Base-by-base conservation (phyloP, 1,140 invertebrate genomes). In the Drosophila kurseongensis region DNA sequence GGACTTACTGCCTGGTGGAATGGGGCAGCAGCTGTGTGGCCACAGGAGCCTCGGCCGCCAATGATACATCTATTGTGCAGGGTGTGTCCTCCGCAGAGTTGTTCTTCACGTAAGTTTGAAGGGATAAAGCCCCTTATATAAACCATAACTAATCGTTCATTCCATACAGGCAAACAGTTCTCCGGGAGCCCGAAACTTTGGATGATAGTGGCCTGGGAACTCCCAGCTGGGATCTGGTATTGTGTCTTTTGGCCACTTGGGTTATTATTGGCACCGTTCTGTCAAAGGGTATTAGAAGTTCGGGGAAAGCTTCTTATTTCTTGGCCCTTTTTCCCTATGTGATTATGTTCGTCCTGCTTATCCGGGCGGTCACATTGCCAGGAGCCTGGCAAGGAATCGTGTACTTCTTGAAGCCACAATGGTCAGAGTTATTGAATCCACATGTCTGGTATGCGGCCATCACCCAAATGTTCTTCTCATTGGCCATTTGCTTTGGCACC, bases 391-490 rank as follows among this genome's bases (percentile, higher is more conserved):
- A 95, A 52, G 97, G 97, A 7, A 96, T 98, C 38, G 79, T 95
- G 0, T 97, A 95, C 84, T 97, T 97, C 79, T 91, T 97, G 14
- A 95, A 93, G 14, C 96, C 96, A 0, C 91, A 96, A 54, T 96
- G 96, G 96, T 79, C 93, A 5, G 94, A 95, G 76, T 92, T 97
- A 2, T 92, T 95, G 16, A 94, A 95, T 92, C 93, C 92, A 0
- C 91, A 94, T 92, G 95, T 96, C 0, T 98, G 97, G 97, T 97
- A 97, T 76, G 95, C 96, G 10, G 97, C 97, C 23, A 96, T 97
- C 0, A 96, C 96, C 0, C 97, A 98, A 83, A 96, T 96, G 80
- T 97, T 97, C 91, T 98, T 97, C 91, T 97, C 96, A 0, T 92
- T 97, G 13, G 96, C 95, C 6, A 96, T 97, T 14, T 96, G 96